Evolutionary conservation across 2,888 invertebrate genomes (phyloP).

Genomic region (Diplolepis rosae): DNA sequence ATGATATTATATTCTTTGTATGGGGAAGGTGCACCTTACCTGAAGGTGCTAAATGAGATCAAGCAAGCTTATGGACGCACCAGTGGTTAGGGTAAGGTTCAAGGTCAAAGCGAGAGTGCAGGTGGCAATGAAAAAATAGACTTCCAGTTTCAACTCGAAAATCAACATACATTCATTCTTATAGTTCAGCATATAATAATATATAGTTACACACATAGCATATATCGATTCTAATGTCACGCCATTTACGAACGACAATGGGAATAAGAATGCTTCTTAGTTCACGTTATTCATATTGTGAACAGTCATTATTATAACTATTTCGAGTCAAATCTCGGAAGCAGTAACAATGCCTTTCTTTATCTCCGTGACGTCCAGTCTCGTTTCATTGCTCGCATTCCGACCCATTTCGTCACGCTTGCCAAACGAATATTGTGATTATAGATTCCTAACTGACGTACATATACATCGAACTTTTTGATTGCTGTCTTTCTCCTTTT

Average conservation of each 20-base stretch:
- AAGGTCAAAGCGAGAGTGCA: conserved; percentile 22
- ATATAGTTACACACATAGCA: background rate
- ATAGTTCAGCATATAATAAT: background rate
- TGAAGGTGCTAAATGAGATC: conserved; percentile 23
- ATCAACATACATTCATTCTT: background rate
- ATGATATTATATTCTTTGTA: background rate
- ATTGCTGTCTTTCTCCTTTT: background rate
- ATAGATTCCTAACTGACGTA: background rate
- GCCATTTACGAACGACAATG: background rate
- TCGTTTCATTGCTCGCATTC: conserved; percentile 39
- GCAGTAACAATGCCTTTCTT: conserved; percentile 50
- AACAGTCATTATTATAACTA: conserved; percentile 40
- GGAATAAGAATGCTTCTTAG: background rate
- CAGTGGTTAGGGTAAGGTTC: conserved; percentile 26
- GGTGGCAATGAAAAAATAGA: conserved; percentile 25
- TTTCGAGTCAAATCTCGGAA: conserved; percentile 50
- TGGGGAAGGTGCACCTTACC: background rate
- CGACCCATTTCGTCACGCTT: conserved; percentile 49
- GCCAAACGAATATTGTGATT: conserved; percentile 37
- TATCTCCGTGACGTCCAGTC: conserved; percentile 41
- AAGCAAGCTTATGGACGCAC: conserved; percentile 13
- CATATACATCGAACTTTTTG: background rate
- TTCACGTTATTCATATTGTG: background rate
- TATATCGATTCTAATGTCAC: background rate
- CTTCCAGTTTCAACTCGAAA: conserved; percentile 1